These are phyloP conservation scores for Callipepla californica DNA, from an alignment of 2,113 vertebrate genomes.

Conservation along the genomic window DNA sequence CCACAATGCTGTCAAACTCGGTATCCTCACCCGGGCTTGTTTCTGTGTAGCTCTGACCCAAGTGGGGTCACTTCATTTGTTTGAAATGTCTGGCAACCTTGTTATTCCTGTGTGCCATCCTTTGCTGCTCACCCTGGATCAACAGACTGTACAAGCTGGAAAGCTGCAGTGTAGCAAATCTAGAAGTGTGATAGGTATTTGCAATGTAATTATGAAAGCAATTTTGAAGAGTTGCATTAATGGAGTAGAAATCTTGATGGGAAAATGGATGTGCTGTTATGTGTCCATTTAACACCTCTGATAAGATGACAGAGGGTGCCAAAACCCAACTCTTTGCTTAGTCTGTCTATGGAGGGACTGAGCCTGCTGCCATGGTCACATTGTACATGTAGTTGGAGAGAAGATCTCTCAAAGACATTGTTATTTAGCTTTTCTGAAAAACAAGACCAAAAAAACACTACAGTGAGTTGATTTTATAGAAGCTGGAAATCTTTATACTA, in stretches of 20 bases:
- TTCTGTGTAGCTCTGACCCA: not conserved
- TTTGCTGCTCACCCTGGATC: not conserved
- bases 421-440: not conserved
- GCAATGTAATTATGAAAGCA: not conserved
- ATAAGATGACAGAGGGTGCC: not conserved
- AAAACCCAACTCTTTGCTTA: fast-evolving
- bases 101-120: not conserved
- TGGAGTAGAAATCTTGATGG: not conserved
- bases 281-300: not conserved
- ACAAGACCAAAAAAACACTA: not conserved
- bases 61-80: not conserved
- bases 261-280: not conserved
- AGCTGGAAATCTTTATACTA: not conserved
- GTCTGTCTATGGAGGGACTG: not conserved
- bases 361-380: fast-evolving
- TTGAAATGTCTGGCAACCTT: not conserved
- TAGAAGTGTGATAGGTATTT: not conserved
- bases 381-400: not conserved
- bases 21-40: not conserved
- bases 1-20: not conserved
- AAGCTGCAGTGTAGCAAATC: not conserved
- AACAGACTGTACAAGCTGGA: not conserved
- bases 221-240: not conserved
- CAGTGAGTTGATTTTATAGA: not conserved
- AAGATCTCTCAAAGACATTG: not conserved